Base-by-base conservation (phyloP, 2,888 invertebrate genomes). In the Phengaris alcon region DNA sequence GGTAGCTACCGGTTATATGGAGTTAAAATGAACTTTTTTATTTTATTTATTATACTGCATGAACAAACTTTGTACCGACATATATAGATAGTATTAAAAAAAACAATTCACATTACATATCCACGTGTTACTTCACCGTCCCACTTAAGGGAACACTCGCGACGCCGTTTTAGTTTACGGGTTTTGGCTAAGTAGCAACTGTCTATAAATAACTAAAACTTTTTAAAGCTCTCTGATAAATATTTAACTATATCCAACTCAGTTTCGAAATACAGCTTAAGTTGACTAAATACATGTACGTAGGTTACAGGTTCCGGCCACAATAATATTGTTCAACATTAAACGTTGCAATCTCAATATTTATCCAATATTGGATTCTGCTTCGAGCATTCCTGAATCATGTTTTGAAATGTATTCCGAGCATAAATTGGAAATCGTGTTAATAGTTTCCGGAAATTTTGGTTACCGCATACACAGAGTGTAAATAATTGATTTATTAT, bases 341-440 rank as follows among this genome's bases (percentile, higher is more conserved):
- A 22, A 54, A 54, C 52, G 52, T 72, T 72, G 22, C 44, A 12
- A 22, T 72, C 22, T 72, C 52, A 72, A 72, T 72, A 15, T 69
- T 69, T 69, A 72, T 72, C 72, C 72, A 15, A 72, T 72, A 72
- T 72, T 72, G 72, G 22, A 52, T 54, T 72, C 70, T 15, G 70
- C 7, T 15, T 9, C 72, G 6, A 35, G 13, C 64, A 46, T 68
- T 44, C 22, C 54, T 69, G 15, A 15, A 69, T 8, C 46, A 69
- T 48, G 35, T 64, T 64, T 64, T 64, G 64, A 13, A 64, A 44
- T 55, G n/a, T 48, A 0, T 22, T 59, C 64, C 64, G 12, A 35
- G 6, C 12, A 12, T 52, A 48, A 48, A 4, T 2, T 59, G 15
- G 64, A 48, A 69, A n/a, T 9, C 48, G 46, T 48, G 48, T 15